phyloP scores from a whole-genome alignment of 2,888 invertebrate species.

The Ennomos fuscantarius region DNA sequence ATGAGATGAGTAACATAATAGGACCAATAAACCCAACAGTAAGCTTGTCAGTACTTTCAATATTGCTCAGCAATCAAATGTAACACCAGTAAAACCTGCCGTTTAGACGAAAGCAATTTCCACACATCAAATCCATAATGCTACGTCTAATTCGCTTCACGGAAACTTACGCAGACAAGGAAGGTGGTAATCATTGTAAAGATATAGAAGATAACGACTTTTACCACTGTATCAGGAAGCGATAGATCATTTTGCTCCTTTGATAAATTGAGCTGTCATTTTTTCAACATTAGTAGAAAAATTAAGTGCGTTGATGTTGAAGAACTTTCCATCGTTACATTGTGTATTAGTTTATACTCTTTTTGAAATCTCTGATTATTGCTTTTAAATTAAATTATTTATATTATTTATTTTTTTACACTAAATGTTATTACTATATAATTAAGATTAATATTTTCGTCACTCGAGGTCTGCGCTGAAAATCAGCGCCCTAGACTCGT shows the following conservation, averaged over 20 bases:
- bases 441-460: no score
- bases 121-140: conserved; percentile 27
- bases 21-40: neutral
- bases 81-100: conserved; percentile 12
- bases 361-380: no score
- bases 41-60: neutral
- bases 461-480: no score
- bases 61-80: neutral
- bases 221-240: conserved; percentile 73
- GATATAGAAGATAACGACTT: conserved; percentile 75
- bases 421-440: no score
- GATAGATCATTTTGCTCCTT: conserved; percentile 46
- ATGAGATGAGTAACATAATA: no score
- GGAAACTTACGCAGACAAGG: conserved; percentile 22
- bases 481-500: no score
- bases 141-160: conserved; percentile 18
- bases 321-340: neutral
- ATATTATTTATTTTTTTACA: no score
- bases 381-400: no score
- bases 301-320: conserved; percentile 7
- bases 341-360: no score
- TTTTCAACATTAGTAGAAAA: conserved; percentile 4
- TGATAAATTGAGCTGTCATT: conserved; percentile 48
- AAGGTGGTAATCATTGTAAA: conserved; percentile 67
- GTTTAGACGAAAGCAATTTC: conserved; percentile 23